Percentiles rank a stretch among this genome's conserved stretches.
These are phyloP conservation scores for Pseudorhiza aurosa DNA, from an alignment of 30 jellyfish, hydroid and myxozoan genomes.

Conservation along the genomic window DNA sequence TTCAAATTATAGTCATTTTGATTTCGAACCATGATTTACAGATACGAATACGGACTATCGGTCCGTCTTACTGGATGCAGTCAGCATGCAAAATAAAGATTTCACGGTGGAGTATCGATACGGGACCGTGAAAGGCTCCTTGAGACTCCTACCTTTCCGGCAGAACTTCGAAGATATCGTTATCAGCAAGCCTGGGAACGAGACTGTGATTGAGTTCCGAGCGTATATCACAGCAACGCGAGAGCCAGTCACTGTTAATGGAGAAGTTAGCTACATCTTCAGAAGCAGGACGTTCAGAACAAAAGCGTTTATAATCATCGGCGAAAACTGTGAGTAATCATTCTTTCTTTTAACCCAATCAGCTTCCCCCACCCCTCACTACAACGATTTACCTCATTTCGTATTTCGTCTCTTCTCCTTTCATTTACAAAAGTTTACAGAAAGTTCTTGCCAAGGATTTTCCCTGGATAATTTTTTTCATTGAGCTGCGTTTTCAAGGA, in stretches of 20 bases:
- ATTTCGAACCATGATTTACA: no score
- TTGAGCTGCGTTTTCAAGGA: no score
- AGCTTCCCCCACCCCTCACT: no score
- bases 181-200: constrained; percentile 10
- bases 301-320: constrained; percentile 25
- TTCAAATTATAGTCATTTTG: no score
- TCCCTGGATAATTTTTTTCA: no score
- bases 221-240: constrained; percentile 36
- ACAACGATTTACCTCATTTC: no score
- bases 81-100: constrained; percentile 14
- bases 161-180: constrained; percentile 13
- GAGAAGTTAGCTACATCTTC: not conserved
- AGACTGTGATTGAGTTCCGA: constrained; percentile 12
- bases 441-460: no score
- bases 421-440: no score
- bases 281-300: constrained; percentile 17
- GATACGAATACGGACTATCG: constrained; percentile 22
- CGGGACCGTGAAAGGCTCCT: not conserved
- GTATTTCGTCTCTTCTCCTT: no score
- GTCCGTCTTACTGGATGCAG: constrained; percentile 5
- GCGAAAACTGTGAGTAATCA: constrained; percentile 3
- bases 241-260: constrained; percentile 28
- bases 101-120: constrained; percentile 14
- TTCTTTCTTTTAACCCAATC: no score
- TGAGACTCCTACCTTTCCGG: not conserved